Evolutionary conservation across 2,113 vertebrate species (phyloP), one percentile per base, ranked within the genome.

Genomic region (Oryzias celebensis): DNA sequence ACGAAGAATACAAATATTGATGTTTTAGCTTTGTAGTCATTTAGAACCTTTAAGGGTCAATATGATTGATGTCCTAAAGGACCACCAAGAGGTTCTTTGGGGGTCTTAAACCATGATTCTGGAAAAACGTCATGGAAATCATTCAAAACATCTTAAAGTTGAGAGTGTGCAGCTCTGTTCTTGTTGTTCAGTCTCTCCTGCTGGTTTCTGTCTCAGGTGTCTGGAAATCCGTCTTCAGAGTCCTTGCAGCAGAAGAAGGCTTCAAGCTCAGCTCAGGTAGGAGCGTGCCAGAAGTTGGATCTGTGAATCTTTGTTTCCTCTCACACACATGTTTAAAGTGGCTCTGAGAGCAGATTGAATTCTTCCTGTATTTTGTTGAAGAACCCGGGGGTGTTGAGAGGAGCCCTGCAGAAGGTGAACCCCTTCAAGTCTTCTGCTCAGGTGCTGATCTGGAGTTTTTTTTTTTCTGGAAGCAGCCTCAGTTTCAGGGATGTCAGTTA

Each of bases 351-450:
- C 36, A 36, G 36, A 36, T 17, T 45, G 18, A 50, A 0, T 42
- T 1, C 22, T 0, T 4, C 20, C 8, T 51, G 16, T 36, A 1
- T 53, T 63, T 15, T 62, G 20, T 79, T 77, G 20, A 70, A 89
- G 88, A 87, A 73, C 18, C 65, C 85, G 0, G 72, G 78, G 0
- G 4, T 62, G 77, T 52, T 86, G 10, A 87, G 62, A 74, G 80
- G 75, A 1, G 50, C 68, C 23, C 76, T 84, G n/a, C 78, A 83
- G 48, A 86, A 85, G 46, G 71, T 86, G 15, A 87, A 86, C 64
- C 80, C 78, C 1, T 85, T 84, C 72, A 87, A 68, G 58, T 52
- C 82, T 1, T 52, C 68, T 23, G 14, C 71, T 47, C 80, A 74
- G 87, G 87, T 84, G 46, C 6, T 3, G 20, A 18, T 47, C 20